Conservation (phyloP, 2,113 vertebrate species). For the Plestiodon gilberti region DNA sequence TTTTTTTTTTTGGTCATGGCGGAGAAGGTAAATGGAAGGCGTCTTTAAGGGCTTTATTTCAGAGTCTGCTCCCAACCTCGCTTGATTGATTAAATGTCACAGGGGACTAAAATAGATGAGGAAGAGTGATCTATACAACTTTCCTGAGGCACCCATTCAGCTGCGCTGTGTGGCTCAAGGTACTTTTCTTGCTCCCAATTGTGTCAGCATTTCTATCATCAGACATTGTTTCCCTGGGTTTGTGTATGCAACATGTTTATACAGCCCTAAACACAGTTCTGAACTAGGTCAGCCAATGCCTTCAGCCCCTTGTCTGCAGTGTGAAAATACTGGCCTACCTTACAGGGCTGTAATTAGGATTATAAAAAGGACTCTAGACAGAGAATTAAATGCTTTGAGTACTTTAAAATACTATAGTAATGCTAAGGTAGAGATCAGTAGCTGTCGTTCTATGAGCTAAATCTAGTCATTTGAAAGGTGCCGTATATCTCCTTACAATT, state of each 20-base stretch:
- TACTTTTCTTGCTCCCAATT: fast-evolving
- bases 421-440: not conserved
- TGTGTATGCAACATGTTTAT: not conserved
- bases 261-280: no score
- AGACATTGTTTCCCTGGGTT: slow-evolving; percentile 2
- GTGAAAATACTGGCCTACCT: not conserved
- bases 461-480: not conserved
- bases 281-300: no score
- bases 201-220: not conserved
- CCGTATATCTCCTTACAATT: not conserved
- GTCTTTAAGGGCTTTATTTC: slow-evolving; percentile 32
- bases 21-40: slow-evolving; percentile 33
- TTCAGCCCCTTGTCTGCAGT: not conserved
- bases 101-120: not conserved
- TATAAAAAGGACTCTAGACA: not conserved
- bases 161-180: not conserved
- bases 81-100: slow-evolving; percentile 26
- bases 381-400: not conserved
- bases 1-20: slow-evolving; percentile 31
- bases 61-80: not conserved
- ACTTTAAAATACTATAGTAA: not conserved
- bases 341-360: not conserved
- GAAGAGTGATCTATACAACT: slow-evolving; percentile 17
- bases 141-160: not conserved
- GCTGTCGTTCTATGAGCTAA: not conserved